Conservation (phyloP, 2,797 vertebrate species). For the Diglossa cyanea region DNA sequence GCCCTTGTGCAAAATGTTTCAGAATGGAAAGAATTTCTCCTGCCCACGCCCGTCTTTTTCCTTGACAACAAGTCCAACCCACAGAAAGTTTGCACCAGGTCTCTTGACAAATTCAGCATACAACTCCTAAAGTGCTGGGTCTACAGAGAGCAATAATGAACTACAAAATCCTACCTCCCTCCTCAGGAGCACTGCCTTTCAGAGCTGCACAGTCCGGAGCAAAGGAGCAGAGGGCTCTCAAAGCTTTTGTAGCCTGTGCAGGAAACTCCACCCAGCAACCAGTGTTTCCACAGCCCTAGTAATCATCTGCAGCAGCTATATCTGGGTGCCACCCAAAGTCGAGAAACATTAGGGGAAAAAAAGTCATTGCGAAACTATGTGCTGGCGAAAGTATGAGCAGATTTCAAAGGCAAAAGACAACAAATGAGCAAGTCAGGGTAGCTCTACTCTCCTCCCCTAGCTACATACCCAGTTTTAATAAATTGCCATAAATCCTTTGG, state of each 20-base stretch:
- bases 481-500: neutral
- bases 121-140: neutral
- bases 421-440: neutral
- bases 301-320: conserved; percentile 29
- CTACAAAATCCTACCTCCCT: conserved; percentile 54
- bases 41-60: neutral
- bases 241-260: conserved; percentile 61
- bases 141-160: neutral
- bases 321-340: conserved; percentile 21
- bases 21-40: neutral
- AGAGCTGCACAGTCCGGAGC: neutral
- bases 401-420: neutral
- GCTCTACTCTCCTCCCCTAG: neutral
- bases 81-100: neutral
- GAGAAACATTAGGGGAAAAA: neutral
- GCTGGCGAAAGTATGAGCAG: neutral
- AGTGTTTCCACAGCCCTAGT: conserved; percentile 37
- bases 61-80: neutral
- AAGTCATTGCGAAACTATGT: conserved; percentile 55
- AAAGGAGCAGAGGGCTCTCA: neutral
- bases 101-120: neutral
- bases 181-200: neutral
- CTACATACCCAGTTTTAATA: neutral
- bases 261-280: conserved; percentile 79
- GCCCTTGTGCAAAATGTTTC: neutral